phyloP scores from a whole-genome alignment of 2,888 invertebrate genomes.

The Synanthedon andrenaeformis region DNA sequence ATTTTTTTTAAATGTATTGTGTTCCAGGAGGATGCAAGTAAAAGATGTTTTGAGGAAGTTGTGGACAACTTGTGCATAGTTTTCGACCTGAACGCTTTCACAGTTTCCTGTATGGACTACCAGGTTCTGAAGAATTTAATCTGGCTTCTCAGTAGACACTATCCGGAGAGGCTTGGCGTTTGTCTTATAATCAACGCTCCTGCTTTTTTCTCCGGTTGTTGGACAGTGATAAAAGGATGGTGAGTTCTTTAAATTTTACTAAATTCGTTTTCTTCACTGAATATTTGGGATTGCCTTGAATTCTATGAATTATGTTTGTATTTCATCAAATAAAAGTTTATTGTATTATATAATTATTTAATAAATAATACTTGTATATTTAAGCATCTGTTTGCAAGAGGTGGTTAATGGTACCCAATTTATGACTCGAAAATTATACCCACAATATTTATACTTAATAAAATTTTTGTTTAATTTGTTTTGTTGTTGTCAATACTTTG shows the following conservation, averaged over 20 bases:
- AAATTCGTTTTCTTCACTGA: no score
- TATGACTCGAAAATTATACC: no score
- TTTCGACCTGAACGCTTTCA: constrained; percentile 81
- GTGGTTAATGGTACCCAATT: no score
- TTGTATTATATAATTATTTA: no score
- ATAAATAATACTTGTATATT: no score
- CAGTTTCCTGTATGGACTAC: constrained; percentile 83
- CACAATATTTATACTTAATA: no score
- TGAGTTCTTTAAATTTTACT: constrained; percentile 27
- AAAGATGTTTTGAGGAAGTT: constrained; percentile 82
- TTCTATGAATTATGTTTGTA: no score
- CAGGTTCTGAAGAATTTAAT: constrained; percentile 83
- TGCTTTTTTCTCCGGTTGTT: constrained; percentile 80
- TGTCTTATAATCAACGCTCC: constrained; percentile 83
- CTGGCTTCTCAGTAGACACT: constrained; percentile 81
- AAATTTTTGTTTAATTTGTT: no score
- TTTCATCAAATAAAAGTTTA: no score
- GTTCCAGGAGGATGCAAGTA: constrained; percentile 78
- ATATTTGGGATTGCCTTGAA: no score
- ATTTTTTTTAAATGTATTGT: neutral
- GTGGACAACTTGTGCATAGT: constrained; percentile 84
- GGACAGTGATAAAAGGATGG: constrained; percentile 83
- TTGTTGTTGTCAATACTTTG: no score
- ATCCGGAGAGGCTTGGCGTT: constrained; percentile 81
- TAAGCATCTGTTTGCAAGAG: no score